Evolutionary conservation across 1,140 invertebrate genomes (phyloP).

Genomic region (Rhyacophila brunnea): DNA sequence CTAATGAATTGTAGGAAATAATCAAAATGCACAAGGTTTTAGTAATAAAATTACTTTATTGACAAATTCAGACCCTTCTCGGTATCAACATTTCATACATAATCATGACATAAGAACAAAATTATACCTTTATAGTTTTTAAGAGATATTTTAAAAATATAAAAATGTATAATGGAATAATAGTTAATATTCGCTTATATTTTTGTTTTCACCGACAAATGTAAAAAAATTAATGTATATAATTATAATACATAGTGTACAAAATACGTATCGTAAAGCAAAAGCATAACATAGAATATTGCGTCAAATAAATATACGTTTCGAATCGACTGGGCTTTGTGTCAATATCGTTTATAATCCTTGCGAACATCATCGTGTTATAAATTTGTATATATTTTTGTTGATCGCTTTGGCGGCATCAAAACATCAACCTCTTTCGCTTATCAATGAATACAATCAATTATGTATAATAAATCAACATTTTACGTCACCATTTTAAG

Average conservation of each 20-base stretch:
- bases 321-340: background rate
- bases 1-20: too few species aligned
- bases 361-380: background rate
- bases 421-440: constrained; percentile 21
- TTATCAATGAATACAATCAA: constrained; percentile 31
- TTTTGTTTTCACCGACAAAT: constrained; percentile 21
- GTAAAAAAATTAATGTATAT: constrained; percentile 31
- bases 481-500: constrained; percentile 25
- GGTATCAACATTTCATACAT: constrained; percentile 25
- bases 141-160: constrained; percentile 29
- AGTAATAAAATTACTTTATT: constrained; percentile 30
- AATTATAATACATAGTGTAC: constrained; percentile 33
- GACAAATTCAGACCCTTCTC: background rate
- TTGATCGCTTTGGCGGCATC: constrained; percentile 19
- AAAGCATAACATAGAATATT: constrained; percentile 8
- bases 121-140: constrained; percentile 25
- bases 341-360: background rate
- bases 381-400: constrained; percentile 8
- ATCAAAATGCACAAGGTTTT: background rate
- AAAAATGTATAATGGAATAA: constrained; percentile 26
- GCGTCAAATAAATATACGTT: background rate
- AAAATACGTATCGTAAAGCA: constrained; percentile 27
- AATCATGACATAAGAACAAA: constrained; percentile 33
- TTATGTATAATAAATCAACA: constrained; percentile 30
- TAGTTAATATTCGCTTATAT: constrained; percentile 31